phyloP scores from a whole-genome alignment of 2,797 vertebrate genomes.

The Nyctalus aviator region DNA sequence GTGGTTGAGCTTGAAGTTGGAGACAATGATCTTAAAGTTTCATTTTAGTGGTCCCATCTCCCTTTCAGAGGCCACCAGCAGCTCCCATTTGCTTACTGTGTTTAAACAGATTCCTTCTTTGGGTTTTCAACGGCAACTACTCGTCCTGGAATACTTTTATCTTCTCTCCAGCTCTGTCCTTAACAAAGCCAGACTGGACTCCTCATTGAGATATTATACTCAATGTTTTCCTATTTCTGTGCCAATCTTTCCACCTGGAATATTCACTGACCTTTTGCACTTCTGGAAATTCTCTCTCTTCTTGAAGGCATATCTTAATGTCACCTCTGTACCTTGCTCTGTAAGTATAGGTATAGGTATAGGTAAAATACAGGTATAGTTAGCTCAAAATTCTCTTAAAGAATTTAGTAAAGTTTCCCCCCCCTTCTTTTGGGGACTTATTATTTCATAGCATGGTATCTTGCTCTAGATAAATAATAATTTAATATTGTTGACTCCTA shows the following conservation, averaged over 20 bases:
- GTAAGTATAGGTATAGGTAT: neutral
- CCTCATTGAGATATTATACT: neutral
- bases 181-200: neutral
- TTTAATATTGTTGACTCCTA: constrained; percentile 21
- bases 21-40: neutral
- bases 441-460: neutral
- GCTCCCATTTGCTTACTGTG: neutral
- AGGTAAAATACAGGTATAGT: neutral
- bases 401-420: constrained; percentile 7
- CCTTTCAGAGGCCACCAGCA: neutral
- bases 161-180: neutral
- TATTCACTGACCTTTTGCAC: neutral
- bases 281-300: constrained; percentile 14
- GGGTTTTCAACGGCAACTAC: neutral
- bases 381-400: neutral
- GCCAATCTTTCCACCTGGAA: constrained; percentile 20
- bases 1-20: neutral
- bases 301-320: neutral
- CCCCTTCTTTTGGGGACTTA: neutral
- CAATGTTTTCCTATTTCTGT: neutral
- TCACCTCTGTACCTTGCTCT: constrained; percentile 36
- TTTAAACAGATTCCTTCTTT: neutral
- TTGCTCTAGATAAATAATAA: neutral
- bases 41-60: neutral
- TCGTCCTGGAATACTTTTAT: neutral